phyloP scores from a whole-genome alignment of 2,113 vertebrate genomes.

The cat (Felis catus) region DNA sequence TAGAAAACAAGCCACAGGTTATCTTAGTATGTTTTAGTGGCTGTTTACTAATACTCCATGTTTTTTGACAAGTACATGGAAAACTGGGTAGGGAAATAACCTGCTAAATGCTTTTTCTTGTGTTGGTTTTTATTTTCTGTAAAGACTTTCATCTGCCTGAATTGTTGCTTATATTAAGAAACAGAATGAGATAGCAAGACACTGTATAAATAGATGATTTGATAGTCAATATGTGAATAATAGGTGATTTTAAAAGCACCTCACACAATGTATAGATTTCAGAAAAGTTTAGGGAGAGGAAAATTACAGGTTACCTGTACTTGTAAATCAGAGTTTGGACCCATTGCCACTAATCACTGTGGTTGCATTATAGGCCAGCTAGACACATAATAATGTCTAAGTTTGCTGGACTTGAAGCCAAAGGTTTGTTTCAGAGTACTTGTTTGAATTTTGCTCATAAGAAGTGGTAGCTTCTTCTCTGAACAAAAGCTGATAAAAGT shows the following conservation, averaged over 20 bases:
- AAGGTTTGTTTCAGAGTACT: background rate
- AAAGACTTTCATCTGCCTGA: background rate
- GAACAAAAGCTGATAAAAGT: background rate
- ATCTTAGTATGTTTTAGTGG: background rate
- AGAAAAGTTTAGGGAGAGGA: background rate
- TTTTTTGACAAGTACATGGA: background rate
- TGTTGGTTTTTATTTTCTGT: background rate
- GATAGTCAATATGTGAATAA: background rate
- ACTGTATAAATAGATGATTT: background rate
- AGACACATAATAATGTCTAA: no score
- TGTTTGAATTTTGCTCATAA: background rate
- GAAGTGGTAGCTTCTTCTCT: background rate
- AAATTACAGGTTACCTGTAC: conserved; percentile 25
- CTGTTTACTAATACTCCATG: background rate
- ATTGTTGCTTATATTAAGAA: background rate
- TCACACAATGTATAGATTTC: conserved; percentile 38
- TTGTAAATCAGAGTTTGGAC: background rate
- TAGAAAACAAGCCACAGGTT: background rate
- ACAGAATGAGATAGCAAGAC: background rate
- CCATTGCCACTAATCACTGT: background rate
- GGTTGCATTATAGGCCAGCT: background rate
- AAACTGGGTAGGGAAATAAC: background rate
- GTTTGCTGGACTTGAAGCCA: background rate
- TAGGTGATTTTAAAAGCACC: conserved; percentile 35
- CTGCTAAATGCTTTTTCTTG: background rate